Base-by-base conservation (phyloP, 2,113 vertebrate genomes). In the Chionomys nivalis region DNA sequence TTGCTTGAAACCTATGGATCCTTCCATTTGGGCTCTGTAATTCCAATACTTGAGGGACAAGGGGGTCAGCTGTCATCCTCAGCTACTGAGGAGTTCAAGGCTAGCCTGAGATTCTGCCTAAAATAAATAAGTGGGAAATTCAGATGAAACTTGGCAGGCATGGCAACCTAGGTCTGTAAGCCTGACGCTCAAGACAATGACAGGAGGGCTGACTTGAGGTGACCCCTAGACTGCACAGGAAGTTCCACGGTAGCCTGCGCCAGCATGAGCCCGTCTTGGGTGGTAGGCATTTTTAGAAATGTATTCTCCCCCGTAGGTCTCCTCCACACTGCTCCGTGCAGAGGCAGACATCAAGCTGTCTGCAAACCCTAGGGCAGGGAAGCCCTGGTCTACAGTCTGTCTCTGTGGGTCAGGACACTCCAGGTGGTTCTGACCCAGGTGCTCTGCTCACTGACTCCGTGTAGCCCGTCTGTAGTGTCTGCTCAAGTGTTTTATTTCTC, bases 401-500 rank as follows among this genome's bases (percentile, higher is more conserved):
- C 70, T 26, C 44, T 72, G 33, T 33, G 16, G 52, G 28, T 47
- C 19, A 61, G 1, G 24, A 36, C 3, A 26, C 26, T 52, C 2
- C 66, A 33, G 42, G 55, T 39, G n/a, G 1, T 28, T 65, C 75
- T 39, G 3, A 26, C 10, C 66, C n/a, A 31, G 58, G 19, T 7
- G 0, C 44, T 39, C 47, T 16, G 44, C 85, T 33, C 0, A 0
- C 12, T 11, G 75, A 39, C 36, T 44, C 44, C 31, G 39, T 7
- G 13, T 31, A 2, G 6, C 11, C 86, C 39, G 12, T 26, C 47
- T 8, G 42, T 63, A 44, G 2, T 13, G 24, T 39, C 85, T 70
- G 3, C 39, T 42, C 52, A 13, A 36, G 4, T 66, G 7, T 21
- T 23, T 77, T 31, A 16, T 21, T 42, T 94, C 47, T 36, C 63